phyloP scores from a whole-genome alignment of 2,113 vertebrate species.

The Clarias gariepinus region DNA sequence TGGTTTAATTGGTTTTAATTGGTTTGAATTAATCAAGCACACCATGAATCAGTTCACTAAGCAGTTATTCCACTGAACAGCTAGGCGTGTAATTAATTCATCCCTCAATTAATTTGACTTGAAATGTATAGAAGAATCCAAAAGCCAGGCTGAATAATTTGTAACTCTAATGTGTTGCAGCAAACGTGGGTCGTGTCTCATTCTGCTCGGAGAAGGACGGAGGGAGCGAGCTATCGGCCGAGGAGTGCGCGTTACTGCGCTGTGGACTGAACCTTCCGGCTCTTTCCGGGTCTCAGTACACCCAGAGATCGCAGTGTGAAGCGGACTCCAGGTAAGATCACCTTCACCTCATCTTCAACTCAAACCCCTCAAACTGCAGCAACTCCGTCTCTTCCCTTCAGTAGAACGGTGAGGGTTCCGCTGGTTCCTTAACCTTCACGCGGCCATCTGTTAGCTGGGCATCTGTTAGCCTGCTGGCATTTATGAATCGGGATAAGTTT shows the following conservation, averaged over 20 bases:
- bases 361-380: not conserved
- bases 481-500: too few relatives aligned
- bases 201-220: slow-evolving; percentile 80
- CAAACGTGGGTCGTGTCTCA: slow-evolving; percentile 71
- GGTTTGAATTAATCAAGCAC: too few relatives aligned
- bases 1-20: too few relatives aligned
- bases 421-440: not conserved
- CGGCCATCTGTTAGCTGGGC: too few relatives aligned
- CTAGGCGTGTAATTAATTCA: too few relatives aligned
- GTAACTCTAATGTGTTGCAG: slow-evolving; percentile 64
- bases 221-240: slow-evolving; percentile 68
- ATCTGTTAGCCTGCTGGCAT: too few relatives aligned
- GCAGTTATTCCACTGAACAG: too few relatives aligned
- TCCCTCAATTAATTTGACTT: too few relatives aligned
- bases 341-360: not conserved
- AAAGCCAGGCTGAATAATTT: not conserved
- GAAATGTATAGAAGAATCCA: not conserved
- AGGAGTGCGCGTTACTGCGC: slow-evolving; percentile 70
- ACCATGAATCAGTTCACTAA: too few relatives aligned
- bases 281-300: slow-evolving; percentile 71
- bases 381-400: not conserved
- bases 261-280: slow-evolving; percentile 75
- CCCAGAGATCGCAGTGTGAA: slow-evolving; percentile 74
- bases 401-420: not conserved
- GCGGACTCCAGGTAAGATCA: slow-evolving; percentile 66